Base-by-base conservation (phyloP, 2,888 invertebrate species). In the Lasius platythorax region DNA sequence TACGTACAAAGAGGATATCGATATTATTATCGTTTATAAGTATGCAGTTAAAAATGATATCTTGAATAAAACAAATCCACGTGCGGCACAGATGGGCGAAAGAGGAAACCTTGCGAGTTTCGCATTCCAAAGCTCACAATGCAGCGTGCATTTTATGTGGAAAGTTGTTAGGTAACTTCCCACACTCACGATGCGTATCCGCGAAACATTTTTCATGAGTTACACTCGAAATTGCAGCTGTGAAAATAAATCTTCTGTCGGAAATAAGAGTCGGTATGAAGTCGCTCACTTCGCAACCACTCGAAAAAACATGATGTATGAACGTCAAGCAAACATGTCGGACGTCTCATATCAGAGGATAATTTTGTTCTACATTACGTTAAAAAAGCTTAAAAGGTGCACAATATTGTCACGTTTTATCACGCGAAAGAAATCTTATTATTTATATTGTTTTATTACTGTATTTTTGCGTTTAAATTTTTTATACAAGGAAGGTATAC, bases 221-320 rank as follows among this genome's bases (percentile, higher is more conserved):
- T 18, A 28, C 8, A 28, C 61, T 61, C 28, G 18, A 81, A 81
- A 81, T 63, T 73, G 50, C 28, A 33, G 8, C 61, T 37, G 37
- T 61, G 73, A 73, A 23, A 23, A 81, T 81, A 73, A 81, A 81
- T 81, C 73, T 23, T 37, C 73, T 30, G 67, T 37, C 61, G 61
- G 73, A 81, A 81, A 28, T 81, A 73, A 81, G 28, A 72, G 37
- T 72, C n/a, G 72, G 46, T 58, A 61, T 61, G 61, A 73, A 81
- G 79, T 81, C 73, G 46, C 73, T 33, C 23, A 61, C 37, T 63
- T 81, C 37, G 18, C 73, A 81, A 81, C 8, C 46, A 18, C 12
- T 73, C 28, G 18, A 12, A 61, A 72, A 63, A 50, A 46, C 46
- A 23, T 9, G 46, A 40, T 73, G 73, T 81, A 81, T 81, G 18